Evolutionary conservation across 2,888 invertebrate species (phyloP), one percentile per base, ranked within the genome.

Genomic region (Eupithecia subfuscata): DNA sequence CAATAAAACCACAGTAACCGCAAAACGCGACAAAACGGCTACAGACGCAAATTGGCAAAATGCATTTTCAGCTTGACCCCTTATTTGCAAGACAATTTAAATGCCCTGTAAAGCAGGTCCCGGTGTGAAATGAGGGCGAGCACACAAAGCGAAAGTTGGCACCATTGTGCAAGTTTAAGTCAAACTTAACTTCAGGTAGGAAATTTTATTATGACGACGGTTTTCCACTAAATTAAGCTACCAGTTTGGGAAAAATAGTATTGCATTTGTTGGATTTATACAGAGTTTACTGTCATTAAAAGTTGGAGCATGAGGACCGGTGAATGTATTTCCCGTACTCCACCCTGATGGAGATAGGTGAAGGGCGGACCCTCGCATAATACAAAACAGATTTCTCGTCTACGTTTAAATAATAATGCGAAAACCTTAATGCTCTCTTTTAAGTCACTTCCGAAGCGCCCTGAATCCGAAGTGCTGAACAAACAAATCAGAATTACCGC

Each of bases 71-170:
- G 74, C 67, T 80, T 79, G 78, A 73, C 80, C 81, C 78, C 81
- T 80, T 81, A 84, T 84, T 84, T 84, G 79, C 75, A 77, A 70
- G 81, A 79, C 78, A 76, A 76, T 81, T 79, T 81, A 80, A 81
- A 74, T 75, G 76, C 70, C 74, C 70, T 70, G 77, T 75, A 73
- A 76, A 75, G 74, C 78, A 63, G 69, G 69, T 70, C 63, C 72
- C 69, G 60, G 56, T 73, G 74, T 64, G 43, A 74, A 60, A 30
- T 72, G 34, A 69, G 71, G 69, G 45, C 25, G 45, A 16, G 45
- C 72, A 56, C 72, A 56, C 48, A 48, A 65, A 52, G 60, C 18
- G 56, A 34, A 30, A 48, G 18, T 64, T 69, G 37, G 68, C 25
- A 67, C 40, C 2, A 68, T 63, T 60, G 64, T 71, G 34, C 48